Percentiles rank a stretch among this genome's conserved stretches.
These are phyloP conservation scores for Fukomys damarensis DNA, from an alignment of 2,113 vertebrate species.

Conservation along the genomic window DNA sequence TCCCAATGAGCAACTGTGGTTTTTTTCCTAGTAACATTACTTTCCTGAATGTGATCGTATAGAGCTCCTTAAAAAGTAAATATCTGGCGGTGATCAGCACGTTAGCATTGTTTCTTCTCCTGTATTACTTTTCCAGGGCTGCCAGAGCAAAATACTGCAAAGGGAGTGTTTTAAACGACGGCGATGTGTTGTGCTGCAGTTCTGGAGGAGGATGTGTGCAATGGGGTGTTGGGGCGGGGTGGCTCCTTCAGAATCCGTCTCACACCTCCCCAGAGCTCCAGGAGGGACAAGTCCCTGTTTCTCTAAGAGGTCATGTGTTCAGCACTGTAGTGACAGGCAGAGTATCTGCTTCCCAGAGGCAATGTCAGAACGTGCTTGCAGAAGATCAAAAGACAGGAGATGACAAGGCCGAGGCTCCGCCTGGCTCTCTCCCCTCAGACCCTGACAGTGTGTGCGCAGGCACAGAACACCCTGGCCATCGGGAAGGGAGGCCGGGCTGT, in stretches of 20 bases:
- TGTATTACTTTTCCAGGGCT: not conserved
- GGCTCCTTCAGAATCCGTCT: not conserved
- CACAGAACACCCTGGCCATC: not conserved
- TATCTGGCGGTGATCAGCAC: not conserved
- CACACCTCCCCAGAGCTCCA: not conserved
- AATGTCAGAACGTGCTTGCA: not conserved
- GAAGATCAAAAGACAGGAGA: not conserved
- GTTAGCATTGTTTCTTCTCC: not conserved
- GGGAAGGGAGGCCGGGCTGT: not conserved
- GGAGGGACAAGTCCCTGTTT: not conserved
- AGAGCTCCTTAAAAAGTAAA: constrained; percentile 15
- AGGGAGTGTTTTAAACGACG: not conserved
- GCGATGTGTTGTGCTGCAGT: too few species aligned
- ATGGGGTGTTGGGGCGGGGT: not conserved
- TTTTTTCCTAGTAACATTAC: not conserved
- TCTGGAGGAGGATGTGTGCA: not conserved
- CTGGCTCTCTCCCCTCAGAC: not conserved
- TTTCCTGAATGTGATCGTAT: constrained; percentile 19
- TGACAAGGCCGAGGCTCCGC: fast-evolving
- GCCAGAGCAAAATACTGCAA: not conserved
- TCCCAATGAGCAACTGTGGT: not conserved
- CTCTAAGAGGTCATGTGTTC: not conserved
- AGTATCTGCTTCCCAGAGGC: not conserved
- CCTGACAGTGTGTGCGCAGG: not conserved
- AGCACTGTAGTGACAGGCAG: not conserved